Evolutionary conservation across 2,113 vertebrate species (phyloP).

Genomic region (Lagopus leucura): DNA sequence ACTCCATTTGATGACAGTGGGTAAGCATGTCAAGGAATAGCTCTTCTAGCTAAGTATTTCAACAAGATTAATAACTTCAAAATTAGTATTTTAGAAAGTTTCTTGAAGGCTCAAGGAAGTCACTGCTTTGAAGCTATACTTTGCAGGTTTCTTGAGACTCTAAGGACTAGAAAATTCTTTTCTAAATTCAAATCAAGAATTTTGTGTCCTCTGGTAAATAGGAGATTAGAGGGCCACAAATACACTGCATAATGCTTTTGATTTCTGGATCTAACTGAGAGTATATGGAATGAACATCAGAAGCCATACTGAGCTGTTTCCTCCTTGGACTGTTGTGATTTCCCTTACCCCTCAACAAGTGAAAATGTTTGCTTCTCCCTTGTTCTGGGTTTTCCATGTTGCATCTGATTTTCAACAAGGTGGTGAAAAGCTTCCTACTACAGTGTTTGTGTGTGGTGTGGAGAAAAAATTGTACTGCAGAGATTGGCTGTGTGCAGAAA

Average conservation of each 20-base stretch:
- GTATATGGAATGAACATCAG: background rate
- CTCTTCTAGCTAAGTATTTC: background rate
- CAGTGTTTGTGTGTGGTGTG: rapidly evolving
- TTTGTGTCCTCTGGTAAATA: background rate
- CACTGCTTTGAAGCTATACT: background rate
- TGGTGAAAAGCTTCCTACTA: background rate
- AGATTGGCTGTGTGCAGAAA: background rate
- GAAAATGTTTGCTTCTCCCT: background rate
- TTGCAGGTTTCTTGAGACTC: background rate
- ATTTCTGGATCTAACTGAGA: background rate
- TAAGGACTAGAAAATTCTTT: background rate
- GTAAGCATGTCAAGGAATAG: background rate
- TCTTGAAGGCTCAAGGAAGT: background rate
- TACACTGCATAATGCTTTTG: too few species aligned
- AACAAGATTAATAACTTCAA: background rate
- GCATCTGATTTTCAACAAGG: background rate
- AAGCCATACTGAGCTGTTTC: background rate
- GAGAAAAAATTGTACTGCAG: background rate
- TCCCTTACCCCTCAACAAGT: background rate
- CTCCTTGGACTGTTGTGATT: background rate
- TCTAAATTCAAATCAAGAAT: background rate
- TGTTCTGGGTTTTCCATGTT: background rate
- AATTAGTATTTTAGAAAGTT: background rate
- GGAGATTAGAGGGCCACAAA: background rate
- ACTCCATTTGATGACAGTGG: background rate